A percentile compares a stretch with the other conserved stretches of the same genome.
Evolutionary conservation across 2,797 vertebrate genomes (phyloP).

Genomic region (Sebastes paucispinis): DNA sequence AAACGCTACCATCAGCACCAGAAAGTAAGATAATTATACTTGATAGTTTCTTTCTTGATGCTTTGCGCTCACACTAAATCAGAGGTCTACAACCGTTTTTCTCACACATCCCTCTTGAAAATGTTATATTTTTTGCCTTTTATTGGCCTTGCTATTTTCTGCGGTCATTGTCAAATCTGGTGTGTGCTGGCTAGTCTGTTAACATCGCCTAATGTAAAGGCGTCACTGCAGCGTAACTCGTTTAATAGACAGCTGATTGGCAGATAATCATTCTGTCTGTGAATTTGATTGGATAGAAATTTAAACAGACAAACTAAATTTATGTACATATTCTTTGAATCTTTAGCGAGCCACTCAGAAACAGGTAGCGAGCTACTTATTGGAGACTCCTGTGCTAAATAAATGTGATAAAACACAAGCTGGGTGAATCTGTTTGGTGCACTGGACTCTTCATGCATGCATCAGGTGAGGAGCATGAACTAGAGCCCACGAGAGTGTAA

Average conservation of each 20-base stretch:
- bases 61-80: not conserved
- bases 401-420: not conserved
- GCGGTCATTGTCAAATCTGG: not conserved
- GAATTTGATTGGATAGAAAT: not conserved
- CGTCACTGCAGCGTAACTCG: not conserved
- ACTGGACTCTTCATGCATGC: not conserved
- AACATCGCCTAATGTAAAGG: not conserved
- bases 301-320: not conserved
- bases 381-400: not conserved
- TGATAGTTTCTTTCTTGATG: not conserved
- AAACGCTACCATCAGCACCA: no score
- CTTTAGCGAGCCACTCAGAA: not conserved
- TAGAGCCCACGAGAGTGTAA: not conserved
- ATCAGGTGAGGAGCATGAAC: not conserved
- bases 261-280: not conserved
- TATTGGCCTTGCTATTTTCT: not conserved
- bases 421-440: not conserved
- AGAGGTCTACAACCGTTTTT: no score
- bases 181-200: not conserved
- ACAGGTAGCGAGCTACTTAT: not conserved
- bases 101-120: not conserved
- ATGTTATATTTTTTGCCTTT: not conserved
- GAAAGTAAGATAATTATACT: not conserved
- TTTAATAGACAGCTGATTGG: not conserved
- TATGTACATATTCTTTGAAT: not conserved